Percentiles rank a stretch among this genome's conserved stretches.
phyloP scores from a whole-genome alignment of 2,797 vertebrate genomes.

The Sarcophilus harrisii region DNA sequence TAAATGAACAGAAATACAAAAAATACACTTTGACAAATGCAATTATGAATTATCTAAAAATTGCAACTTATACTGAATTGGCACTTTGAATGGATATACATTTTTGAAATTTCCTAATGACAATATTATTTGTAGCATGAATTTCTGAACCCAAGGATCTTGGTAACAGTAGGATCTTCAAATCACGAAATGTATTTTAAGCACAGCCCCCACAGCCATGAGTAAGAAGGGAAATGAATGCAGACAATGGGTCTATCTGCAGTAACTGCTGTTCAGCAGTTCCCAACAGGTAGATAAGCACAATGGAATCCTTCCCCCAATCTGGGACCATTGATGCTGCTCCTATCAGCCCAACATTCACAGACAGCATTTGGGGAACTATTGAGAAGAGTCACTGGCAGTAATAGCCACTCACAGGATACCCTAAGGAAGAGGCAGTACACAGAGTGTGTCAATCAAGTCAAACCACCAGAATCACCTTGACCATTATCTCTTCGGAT shows the following conservation, averaged over 20 bases:
- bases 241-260: background rate
- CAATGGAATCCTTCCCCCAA: background rate
- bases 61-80: background rate
- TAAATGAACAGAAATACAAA: constrained; percentile 76
- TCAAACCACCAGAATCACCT: background rate
- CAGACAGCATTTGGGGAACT: background rate
- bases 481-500: background rate
- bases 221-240: background rate
- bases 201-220: background rate
- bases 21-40: background rate
- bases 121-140: background rate
- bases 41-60: background rate
- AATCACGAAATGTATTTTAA: background rate
- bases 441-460: background rate
- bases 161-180: background rate
- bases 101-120: background rate
- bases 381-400: background rate
- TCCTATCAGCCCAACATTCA: background rate
- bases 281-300: background rate
- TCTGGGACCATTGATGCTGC: background rate
- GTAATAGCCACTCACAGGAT: background rate
- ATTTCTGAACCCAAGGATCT: background rate
- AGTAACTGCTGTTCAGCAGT: background rate
- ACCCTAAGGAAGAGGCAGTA: background rate
- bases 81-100: background rate